Base-by-base conservation (phyloP, 2,113 vertebrate genomes). In the Toxostoma redivivum region DNA sequence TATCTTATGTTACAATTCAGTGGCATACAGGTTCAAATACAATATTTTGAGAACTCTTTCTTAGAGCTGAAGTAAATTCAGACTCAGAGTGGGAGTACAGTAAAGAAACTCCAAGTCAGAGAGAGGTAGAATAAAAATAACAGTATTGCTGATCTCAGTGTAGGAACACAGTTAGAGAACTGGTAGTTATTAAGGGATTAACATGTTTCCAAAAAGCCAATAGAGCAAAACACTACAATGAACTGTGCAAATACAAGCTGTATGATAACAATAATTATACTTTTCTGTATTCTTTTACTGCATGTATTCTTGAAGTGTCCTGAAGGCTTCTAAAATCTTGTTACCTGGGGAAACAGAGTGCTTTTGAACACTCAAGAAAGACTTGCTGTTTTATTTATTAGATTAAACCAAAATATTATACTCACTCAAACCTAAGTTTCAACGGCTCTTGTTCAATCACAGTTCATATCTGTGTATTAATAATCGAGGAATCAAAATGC, bases 401-500 rank as follows among this genome's bases (percentile, higher is more conserved):
- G 74, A 81, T 92, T 96, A 85, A 95, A 80, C 30, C 60, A 94
- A 96, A 97, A 81, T 24, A 91, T 56, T 85, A 37, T 82, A 57
- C 70, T 97, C 10, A 12, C 58, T 97, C 79, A 78, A 62, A 92
- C 48, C 62, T 74, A 17, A 47, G 45, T 92, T 95, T 94, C 54
- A 96, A 94, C 96, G 74, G 48, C n/a, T 92, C 73, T 96, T 94
- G 22, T 96, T 98, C 84, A 97, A 88, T 85, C 83, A 76, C 62
- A 81, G 40, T 69, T 95, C 78, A 88, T 89, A 96, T 90, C 91
- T 90, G 56, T 24, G 17, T 94, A 51, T 97, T 97, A 88, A 92
- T 97, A 91, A 97, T 96, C 97, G 84, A 97, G 80, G 79, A 96
- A 96, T 90, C 22, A 95, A 94, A 97, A 95, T 94, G n/a, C 16